Percentiles rank a stretch among this genome's conserved stretches.
These are phyloP conservation scores for Meiosimyza platycephala DNA, from an alignment of 2,888 invertebrate genomes.

Conservation along the genomic window DNA sequence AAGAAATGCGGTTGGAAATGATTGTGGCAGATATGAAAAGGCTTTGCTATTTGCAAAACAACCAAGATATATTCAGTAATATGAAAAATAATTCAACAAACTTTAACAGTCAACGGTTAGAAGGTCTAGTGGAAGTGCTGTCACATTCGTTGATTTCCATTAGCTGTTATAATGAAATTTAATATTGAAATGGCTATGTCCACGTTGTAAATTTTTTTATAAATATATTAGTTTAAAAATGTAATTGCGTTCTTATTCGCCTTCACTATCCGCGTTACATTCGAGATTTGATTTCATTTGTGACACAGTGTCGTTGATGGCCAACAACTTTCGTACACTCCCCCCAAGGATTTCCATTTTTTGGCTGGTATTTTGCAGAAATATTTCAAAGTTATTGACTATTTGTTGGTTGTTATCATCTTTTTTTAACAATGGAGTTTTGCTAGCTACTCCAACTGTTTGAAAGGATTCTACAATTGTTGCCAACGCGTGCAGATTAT, in stretches of 20 bases:
- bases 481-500: conserved; percentile 50
- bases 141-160: conserved; percentile 56
- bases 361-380: conserved; percentile 45
- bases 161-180: conserved; percentile 49
- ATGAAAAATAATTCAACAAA: conserved; percentile 11
- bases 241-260: conserved; percentile 7
- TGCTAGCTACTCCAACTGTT: neutral
- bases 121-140: conserved; percentile 56
- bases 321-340: conserved; percentile 58
- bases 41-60: conserved; percentile 53
- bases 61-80: conserved; percentile 47
- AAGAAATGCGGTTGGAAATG: conserved; percentile 47
- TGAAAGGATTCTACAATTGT: conserved; percentile 50
- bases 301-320: conserved; percentile 50
- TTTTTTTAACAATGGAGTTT: neutral
- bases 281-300: conserved; percentile 44
- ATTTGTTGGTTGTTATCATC: neutral
- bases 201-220: neutral
- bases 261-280: conserved; percentile 28
- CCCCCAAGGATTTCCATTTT: conserved; percentile 56
- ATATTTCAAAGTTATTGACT: conserved; percentile 44
- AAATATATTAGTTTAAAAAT: conserved; percentile 13
- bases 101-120: conserved; percentile 44
- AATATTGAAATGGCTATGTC: neutral
- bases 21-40: conserved; percentile 56